These are phyloP conservation scores for Drosophila persimilis DNA, from an alignment of 1,140 invertebrate species.

Conservation along the genomic window DNA sequence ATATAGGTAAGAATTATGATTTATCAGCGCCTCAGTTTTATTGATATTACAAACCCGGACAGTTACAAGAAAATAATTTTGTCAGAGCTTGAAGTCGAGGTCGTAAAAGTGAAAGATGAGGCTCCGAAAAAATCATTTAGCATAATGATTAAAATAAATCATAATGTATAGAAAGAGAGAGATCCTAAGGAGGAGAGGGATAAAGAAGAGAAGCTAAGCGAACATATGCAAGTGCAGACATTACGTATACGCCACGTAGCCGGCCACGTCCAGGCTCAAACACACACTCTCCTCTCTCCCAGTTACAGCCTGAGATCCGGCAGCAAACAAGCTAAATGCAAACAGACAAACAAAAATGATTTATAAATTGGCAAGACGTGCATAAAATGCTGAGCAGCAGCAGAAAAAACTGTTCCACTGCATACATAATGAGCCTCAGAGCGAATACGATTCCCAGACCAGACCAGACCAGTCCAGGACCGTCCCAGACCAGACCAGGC, in stretches of 20 bases:
- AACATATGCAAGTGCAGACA: conserved; percentile 52
- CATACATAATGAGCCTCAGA: conserved; percentile 72
- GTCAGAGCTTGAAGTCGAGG: conserved; percentile 41
- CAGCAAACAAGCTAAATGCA: conserved; percentile 71
- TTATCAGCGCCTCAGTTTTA: conserved; percentile 36
- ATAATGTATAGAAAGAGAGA: conserved; percentile 54
- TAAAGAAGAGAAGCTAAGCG: conserved; percentile 22
- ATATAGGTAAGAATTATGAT: conserved; percentile 17
- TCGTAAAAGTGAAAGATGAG: conserved; percentile 68
- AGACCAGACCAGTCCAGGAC: neutral
- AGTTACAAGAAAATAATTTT: conserved; percentile 64
- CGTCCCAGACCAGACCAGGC: conserved; percentile 30
- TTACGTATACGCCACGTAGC: conserved; percentile 74
- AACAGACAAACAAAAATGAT: conserved; percentile 81
- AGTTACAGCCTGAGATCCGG: conserved; percentile 13
- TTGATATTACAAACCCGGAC: conserved; percentile 46
- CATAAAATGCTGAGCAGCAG: conserved; percentile 75
- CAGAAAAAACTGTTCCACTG: conserved; percentile 70
- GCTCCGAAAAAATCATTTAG: conserved; percentile 70
- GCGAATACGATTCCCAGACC: conserved; percentile 38
- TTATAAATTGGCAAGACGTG: conserved; percentile 81
- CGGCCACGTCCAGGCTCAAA: conserved; percentile 54
- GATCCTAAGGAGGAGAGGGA: neutral
- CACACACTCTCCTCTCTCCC: neutral
- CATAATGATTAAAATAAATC: conserved; percentile 82